phyloP scores from a whole-genome alignment of 2,888 invertebrate species.

The Parthenolecanium corni region DNA sequence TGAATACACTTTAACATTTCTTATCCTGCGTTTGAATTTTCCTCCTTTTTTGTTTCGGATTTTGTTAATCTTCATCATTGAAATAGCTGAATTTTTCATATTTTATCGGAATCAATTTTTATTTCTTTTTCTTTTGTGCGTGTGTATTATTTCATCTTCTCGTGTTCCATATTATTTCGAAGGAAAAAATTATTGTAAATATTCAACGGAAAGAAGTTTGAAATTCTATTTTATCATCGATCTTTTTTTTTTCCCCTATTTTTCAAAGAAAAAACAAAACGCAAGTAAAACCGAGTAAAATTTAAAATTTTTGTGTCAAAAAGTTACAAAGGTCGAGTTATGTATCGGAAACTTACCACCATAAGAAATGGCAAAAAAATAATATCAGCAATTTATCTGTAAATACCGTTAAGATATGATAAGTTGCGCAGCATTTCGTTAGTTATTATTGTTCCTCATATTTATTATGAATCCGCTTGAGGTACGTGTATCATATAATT shows the following conservation, averaged over 20 bases:
- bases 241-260: too few species aligned
- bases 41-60: not conserved
- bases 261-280: conserved; percentile 8
- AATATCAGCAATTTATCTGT: conserved; percentile 10
- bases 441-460: conserved; percentile 24
- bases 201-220: not conserved
- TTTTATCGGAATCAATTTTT: not conserved
- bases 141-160: not conserved
- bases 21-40: not conserved
- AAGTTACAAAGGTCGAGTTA: too few species aligned
- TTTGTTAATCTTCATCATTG: not conserved
- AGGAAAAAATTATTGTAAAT: not conserved
- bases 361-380: not conserved
- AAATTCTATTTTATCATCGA: not conserved
- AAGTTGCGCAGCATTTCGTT: conserved; percentile 17
- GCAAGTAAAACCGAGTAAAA: not conserved
- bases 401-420: conserved; percentile 18
- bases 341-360: too few species aligned
- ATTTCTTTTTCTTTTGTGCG: not conserved
- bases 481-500: conserved; percentile 26
- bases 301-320: too few species aligned
- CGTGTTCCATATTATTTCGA: not conserved
- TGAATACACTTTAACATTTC: not conserved
- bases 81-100: not conserved
- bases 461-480: conserved; percentile 21